Percentiles rank a stretch among this genome's conserved stretches.
Evolutionary conservation across 1,140 invertebrate species (phyloP).

Genomic region (Drosophila ambigua): DNA sequence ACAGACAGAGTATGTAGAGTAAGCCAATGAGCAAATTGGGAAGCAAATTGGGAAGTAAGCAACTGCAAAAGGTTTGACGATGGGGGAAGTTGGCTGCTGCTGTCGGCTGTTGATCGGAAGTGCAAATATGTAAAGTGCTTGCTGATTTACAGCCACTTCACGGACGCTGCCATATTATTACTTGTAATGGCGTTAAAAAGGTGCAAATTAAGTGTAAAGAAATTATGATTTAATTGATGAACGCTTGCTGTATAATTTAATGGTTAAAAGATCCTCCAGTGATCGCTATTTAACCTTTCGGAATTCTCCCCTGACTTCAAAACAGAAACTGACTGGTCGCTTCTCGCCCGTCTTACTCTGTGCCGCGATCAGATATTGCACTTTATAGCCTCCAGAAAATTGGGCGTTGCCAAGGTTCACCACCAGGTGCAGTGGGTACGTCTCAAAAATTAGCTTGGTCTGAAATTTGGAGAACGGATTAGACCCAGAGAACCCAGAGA

Average conservation of each 20-base stretch:
- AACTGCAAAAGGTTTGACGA: not conserved
- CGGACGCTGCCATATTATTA: conserved; percentile 1
- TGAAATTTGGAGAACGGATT: not conserved
- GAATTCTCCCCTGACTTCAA: not conserved
- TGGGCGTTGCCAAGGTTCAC: not conserved
- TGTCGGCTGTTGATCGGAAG: conserved; percentile 23
- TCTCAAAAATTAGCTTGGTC: not conserved
- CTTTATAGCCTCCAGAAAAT: not conserved
- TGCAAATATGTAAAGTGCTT: conserved; percentile 11
- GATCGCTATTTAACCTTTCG: not conserved
- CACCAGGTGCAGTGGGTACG: not conserved
- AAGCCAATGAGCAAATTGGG: conserved; percentile 80
- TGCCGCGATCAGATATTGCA: not conserved
- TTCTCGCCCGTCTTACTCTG: not conserved
- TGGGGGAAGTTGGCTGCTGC: conserved; percentile 13
- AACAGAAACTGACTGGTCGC: conserved; percentile 2
- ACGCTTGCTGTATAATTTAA: too few relatives aligned
- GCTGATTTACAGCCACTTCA: conserved; percentile 19
- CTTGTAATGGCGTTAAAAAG: conserved; percentile 8
- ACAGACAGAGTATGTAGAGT: conserved; percentile 55
- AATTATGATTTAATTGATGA: conserved; percentile 1
- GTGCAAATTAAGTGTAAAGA: conserved; percentile 28
- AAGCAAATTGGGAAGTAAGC: conserved; percentile 25
- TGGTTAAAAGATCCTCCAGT: too few relatives aligned
- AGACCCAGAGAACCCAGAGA: not conserved